Conservation (phyloP, 2,113 vertebrate species). For the Polypterus senegalus region DNA sequence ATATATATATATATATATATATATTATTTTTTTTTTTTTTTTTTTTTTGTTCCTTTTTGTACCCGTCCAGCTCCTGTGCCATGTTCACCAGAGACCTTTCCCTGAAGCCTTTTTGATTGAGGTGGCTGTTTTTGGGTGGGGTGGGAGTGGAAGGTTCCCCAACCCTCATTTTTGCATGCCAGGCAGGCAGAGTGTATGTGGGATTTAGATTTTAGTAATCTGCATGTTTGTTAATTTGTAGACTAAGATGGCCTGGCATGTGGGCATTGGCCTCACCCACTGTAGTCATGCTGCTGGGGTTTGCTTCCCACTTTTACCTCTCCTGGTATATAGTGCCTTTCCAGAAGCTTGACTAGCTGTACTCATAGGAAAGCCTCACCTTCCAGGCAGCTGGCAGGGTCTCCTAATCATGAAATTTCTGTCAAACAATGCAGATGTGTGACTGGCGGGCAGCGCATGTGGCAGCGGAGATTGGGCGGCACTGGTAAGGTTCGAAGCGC, state of each 20-base stretch:
- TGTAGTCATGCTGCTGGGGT: background rate
- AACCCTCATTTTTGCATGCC: too few species aligned
- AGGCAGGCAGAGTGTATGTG: too few species aligned
- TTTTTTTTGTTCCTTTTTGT: background rate
- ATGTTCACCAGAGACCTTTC: too few species aligned
- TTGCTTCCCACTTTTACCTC: background rate
- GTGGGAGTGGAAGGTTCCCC: too few species aligned
- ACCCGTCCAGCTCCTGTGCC: background rate
- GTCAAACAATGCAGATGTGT: slow-evolving; percentile 93
- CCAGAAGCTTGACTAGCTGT: background rate
- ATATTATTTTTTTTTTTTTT: slow-evolving; percentile 19
- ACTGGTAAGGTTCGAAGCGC: slow-evolving; percentile 76
- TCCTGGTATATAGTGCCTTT: background rate
- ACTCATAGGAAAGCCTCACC: background rate
- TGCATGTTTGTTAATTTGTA: too few species aligned
- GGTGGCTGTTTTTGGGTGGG: too few species aligned
- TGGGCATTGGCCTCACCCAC: too few species aligned
- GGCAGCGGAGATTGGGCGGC: slow-evolving; percentile 70
- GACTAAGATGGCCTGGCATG: too few species aligned
- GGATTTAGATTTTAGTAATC: too few species aligned
- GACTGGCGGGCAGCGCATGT: slow-evolving; percentile 69
- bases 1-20: slow-evolving; percentile 28
- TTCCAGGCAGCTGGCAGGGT: slow-evolving; percentile 27
- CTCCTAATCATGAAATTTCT: slow-evolving; percentile 75
- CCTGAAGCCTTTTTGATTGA: too few species aligned